Conservation (phyloP, 1,140 invertebrate species). For the Leptinotarsa texana region DNA sequence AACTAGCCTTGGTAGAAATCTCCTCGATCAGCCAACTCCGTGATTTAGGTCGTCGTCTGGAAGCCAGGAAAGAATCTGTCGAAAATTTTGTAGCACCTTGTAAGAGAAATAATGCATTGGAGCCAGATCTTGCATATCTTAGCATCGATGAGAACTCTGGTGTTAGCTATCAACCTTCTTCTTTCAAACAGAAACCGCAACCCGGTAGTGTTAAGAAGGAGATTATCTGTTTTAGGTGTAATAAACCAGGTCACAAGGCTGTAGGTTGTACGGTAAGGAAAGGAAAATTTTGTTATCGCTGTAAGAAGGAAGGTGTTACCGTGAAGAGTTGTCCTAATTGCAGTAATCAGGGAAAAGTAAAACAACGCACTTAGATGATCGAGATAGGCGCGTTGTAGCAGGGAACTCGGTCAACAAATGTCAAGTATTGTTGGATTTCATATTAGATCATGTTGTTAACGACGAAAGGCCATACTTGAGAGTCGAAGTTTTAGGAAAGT, state of each 20-base stretch:
- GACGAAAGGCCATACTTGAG: conserved; percentile 33
- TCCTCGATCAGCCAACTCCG: conserved; percentile 25
- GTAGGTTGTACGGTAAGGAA: conserved; percentile 7
- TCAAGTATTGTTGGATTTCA: conserved; percentile 1
- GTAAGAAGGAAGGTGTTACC: conserved; percentile 16
- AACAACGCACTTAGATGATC: conserved; percentile 5
- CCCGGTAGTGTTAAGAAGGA: neutral
- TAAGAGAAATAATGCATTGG: neutral
- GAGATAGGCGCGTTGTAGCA: neutral
- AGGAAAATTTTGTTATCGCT: conserved; percentile 25
- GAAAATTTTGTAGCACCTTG: conserved; percentile 22
- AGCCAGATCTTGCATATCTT: neutral
- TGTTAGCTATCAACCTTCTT: neutral
- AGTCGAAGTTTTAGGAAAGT: conserved; percentile 26
- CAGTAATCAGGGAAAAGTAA: conserved; percentile 25
- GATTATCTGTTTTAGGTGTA: conserved; percentile 23
- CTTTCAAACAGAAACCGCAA: neutral
- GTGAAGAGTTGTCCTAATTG: conserved; percentile 26
- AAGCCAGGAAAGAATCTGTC: conserved; percentile 14
- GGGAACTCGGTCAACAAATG: conserved; percentile 3
- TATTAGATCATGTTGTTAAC: conserved; percentile 8
- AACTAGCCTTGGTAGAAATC: neutral
- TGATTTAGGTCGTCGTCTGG: conserved; percentile 24
- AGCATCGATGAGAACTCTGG: neutral
- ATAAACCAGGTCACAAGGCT: conserved; percentile 16